Percentiles rank a stretch among this genome's conserved stretches.
Evolutionary conservation across 2,113 vertebrate genomes (phyloP).

Genomic region (Planiliza haematocheilus): DNA sequence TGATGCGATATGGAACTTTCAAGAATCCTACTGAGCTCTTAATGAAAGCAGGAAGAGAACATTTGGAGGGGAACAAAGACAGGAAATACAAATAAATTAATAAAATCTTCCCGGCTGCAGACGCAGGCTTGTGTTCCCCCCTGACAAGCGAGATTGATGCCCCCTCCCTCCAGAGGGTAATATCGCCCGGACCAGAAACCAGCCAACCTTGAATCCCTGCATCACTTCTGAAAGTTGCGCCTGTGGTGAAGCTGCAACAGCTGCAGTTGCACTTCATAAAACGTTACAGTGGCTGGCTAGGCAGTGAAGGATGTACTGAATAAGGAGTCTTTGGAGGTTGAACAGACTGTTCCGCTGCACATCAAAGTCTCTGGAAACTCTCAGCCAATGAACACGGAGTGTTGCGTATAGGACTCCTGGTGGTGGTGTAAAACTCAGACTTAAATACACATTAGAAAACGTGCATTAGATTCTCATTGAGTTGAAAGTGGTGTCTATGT

Average conservation of each 20-base stretch:
- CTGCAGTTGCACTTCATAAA: slow-evolving; percentile 76
- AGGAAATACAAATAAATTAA: slow-evolving; percentile 40
- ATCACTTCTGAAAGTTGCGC: slow-evolving; percentile 63
- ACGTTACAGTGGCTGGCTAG: slow-evolving; percentile 69
- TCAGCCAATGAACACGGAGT: slow-evolving; percentile 24
- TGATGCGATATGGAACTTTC: slow-evolving; percentile 27
- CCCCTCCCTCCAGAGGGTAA: slow-evolving; percentile 67
- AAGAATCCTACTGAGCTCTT: slow-evolving; percentile 28
- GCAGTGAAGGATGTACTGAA: slow-evolving; percentile 68
- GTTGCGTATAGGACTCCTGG: slow-evolving; percentile 10
- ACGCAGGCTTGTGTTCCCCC: slow-evolving; percentile 54
- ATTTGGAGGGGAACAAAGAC: background rate
- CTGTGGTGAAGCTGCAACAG: slow-evolving; percentile 52
- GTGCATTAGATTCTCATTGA: background rate
- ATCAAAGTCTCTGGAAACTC: slow-evolving; percentile 53
- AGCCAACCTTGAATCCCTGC: slow-evolving; percentile 77
- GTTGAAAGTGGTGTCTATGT: no score
- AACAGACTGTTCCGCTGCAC: slow-evolving; percentile 61
- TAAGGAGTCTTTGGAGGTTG: slow-evolving; percentile 70
- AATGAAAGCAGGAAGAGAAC: slow-evolving; percentile 36
- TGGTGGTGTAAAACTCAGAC: background rate
- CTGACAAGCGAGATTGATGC: slow-evolving; percentile 72
- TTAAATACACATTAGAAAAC: background rate
- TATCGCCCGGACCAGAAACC: slow-evolving; percentile 68
- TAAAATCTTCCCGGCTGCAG: slow-evolving; percentile 38